These are phyloP conservation scores for Zoroaster sp. DNA, from an alignment of 53 echinoderm and acorn worm species.

Conservation along the genomic window DNA sequence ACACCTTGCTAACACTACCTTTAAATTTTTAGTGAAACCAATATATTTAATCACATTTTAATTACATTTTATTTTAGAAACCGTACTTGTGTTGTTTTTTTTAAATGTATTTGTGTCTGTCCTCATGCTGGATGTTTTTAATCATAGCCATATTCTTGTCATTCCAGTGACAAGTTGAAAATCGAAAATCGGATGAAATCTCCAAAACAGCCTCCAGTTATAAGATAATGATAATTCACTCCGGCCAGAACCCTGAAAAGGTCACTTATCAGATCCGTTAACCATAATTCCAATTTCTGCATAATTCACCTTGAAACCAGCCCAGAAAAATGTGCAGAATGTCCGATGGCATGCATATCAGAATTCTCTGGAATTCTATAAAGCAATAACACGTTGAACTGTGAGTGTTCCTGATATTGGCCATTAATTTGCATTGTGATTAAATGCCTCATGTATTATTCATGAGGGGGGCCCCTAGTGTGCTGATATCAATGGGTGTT, in stretches of 20 bases:
- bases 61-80: no score
- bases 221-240: background rate
- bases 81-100: background rate
- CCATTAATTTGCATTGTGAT: conserved; percentile 23
- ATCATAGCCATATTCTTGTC: background rate
- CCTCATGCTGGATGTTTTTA: background rate
- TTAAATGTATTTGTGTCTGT: background rate
- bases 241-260: background rate
- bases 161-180: background rate
- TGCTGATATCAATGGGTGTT: background rate
- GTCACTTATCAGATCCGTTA: background rate
- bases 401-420: background rate
- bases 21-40: no score
- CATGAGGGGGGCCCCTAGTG: conserved; percentile 1
- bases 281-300: conserved; percentile 12
- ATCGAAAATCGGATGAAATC: conserved; percentile 30
- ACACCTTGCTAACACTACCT: no score
- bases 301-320: conserved; percentile 32
- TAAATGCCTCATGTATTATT: conserved; percentile 27
- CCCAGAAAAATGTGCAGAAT: conserved; percentile 51
- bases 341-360: conserved; percentile 51
- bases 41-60: no score
- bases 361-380: conserved; percentile 44
- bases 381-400: conserved; percentile 24
- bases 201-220: conserved; percentile 9